These are phyloP conservation scores for Entosphenus tridentatus DNA, from an alignment of 2,113 vertebrate genomes.

Conservation along the genomic window DNA sequence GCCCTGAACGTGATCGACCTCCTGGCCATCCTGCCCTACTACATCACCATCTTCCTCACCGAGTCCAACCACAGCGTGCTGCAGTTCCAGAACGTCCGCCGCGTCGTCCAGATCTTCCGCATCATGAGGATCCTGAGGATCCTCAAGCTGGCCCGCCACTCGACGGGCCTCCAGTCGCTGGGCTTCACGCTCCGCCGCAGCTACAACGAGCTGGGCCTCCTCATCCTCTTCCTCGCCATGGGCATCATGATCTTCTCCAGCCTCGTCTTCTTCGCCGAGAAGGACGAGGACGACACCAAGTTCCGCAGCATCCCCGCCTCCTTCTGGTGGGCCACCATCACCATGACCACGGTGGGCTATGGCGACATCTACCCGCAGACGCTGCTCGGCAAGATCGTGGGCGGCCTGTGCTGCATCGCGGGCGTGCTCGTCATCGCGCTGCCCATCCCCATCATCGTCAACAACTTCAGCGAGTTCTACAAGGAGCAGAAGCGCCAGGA, in stretches of 20 bases:
- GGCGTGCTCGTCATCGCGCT: slow-evolving; percentile 6
- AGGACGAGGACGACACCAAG: background rate
- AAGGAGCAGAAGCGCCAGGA: slow-evolving; percentile 3
- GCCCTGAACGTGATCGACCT: slow-evolving; percentile 4
- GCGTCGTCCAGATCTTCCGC: slow-evolving; percentile 6
- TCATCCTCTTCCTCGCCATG: slow-evolving; percentile 5
- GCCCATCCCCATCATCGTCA: slow-evolving; percentile 6
- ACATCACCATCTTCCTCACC: slow-evolving; percentile 1
- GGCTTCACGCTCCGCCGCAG: slow-evolving; percentile 1
- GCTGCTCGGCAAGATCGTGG: slow-evolving; percentile 4
- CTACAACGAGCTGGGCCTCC: slow-evolving; percentile 2
- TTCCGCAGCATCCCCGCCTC: slow-evolving; percentile 3
- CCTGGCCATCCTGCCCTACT: slow-evolving; percentile 1
- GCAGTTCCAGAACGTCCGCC: slow-evolving; percentile 6
- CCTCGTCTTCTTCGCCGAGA: slow-evolving; percentile 5
- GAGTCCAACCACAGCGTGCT: slow-evolving; percentile 5
- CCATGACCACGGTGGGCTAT: slow-evolving; percentile 6
- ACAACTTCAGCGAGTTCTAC: slow-evolving; percentile 1
- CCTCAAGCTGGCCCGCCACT: slow-evolving; percentile 1
- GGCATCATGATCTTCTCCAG: slow-evolving; percentile 6
- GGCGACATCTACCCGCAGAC: slow-evolving; percentile 5
- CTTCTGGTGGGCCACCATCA: slow-evolving; percentile 5
- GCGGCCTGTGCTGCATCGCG: slow-evolving; percentile 5
- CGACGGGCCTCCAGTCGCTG: slow-evolving; percentile 4
- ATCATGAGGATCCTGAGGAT: slow-evolving; percentile 7